A percentile compares a stretch with the other conserved stretches of the same genome.
These are phyloP conservation scores for Aleiodes testaceus DNA, from an alignment of 2,888 invertebrate species.

Conservation along the genomic window DNA sequence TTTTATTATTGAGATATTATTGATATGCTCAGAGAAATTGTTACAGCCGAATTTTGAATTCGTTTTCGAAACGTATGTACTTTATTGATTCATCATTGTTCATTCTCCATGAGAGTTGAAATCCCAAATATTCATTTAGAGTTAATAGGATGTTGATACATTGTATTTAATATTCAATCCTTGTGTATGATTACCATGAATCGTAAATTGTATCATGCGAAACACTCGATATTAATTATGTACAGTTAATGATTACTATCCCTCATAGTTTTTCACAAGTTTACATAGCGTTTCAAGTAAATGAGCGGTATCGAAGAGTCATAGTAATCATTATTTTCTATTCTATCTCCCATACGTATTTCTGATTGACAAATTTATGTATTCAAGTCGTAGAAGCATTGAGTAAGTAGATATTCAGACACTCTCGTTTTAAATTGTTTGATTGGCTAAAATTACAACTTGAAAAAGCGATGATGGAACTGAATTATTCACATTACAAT, in stretches of 20 bases:
- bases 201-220: background rate
- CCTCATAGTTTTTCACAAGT: background rate
- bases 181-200: background rate
- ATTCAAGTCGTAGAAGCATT: background rate
- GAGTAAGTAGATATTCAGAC: conserved; percentile 8
- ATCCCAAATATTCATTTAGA: too few species aligned
- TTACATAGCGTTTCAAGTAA: conserved; percentile 7
- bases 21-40: conserved; percentile 5
- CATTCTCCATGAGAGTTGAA: too few species aligned
- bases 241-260: conserved; percentile 8
- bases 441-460: background rate
- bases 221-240: background rate
- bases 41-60: background rate
- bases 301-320: background rate
- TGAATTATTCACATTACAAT: background rate
- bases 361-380: background rate
- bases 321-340: background rate
- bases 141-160: background rate
- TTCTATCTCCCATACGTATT: background rate
- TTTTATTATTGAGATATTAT: conserved; percentile 34
- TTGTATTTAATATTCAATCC: conserved; percentile 18
- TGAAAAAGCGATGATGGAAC: background rate
- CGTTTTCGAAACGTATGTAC: background rate
- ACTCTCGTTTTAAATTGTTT: background rate
- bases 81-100: background rate